Conservation (phyloP, 1,140 invertebrate species). For the Bombus picipes region DNA sequence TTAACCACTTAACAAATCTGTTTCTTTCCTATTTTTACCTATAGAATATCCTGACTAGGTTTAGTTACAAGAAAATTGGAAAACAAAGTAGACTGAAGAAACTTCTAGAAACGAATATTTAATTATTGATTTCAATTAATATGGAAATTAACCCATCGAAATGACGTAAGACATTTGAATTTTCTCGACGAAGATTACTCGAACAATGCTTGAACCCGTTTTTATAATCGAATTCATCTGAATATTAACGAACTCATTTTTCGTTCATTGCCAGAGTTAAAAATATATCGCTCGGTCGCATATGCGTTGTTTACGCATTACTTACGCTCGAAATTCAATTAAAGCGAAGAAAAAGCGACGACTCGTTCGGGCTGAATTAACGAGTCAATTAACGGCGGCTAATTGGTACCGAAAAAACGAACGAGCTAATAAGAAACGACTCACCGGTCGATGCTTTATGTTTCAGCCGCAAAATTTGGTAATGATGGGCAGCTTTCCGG, state of each 20-base stretch:
- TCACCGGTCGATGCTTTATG: slow-evolving; percentile 27
- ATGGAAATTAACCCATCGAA: slow-evolving; percentile 12
- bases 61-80: neutral
- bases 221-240: slow-evolving; percentile 39
- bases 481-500: slow-evolving; percentile 87
- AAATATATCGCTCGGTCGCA: neutral
- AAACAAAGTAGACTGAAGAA: accelerated
- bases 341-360: slow-evolving; percentile 1
- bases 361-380: slow-evolving; percentile 23
- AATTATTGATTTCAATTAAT: neutral
- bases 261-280: slow-evolving; percentile 23
- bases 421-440: neutral
- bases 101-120: neutral
- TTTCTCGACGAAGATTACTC: neutral
- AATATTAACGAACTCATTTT: slow-evolving; percentile 34
- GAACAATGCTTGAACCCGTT: slow-evolving; percentile 20
- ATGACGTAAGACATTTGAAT: slow-evolving; percentile 43
- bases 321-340: slow-evolving; percentile 23
- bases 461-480: slow-evolving; percentile 90
- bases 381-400: slow-evolving; percentile 30
- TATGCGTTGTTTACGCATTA: slow-evolving; percentile 12
- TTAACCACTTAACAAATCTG: too few species aligned
- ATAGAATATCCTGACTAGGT: too few species aligned
- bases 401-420: slow-evolving; percentile 11
- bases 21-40: too few species aligned